A percentile compares a stretch with the other conserved stretches of the same genome.
Evolutionary conservation across 1,140 invertebrate genomes (phyloP).

Genomic region (Orius laevigatus): DNA sequence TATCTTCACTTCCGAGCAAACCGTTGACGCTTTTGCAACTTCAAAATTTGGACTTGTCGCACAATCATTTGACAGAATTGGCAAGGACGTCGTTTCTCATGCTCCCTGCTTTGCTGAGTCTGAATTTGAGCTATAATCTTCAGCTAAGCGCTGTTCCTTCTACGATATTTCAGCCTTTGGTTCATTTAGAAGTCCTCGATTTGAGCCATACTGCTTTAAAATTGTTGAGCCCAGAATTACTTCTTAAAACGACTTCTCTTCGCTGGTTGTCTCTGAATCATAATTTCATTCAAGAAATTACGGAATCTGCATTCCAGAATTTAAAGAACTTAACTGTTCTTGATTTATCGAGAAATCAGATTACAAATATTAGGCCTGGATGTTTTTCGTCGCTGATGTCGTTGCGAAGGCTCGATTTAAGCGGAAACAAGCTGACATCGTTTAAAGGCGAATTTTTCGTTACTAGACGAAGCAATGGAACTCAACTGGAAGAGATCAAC

Average conservation of each 20-base stretch:
- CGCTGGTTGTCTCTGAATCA: constrained; percentile 44
- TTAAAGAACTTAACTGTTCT: constrained; percentile 50
- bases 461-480: constrained; percentile 34
- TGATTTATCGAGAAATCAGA: constrained; percentile 57
- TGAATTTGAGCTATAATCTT: constrained; percentile 63
- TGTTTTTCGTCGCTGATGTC: constrained; percentile 51
- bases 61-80: constrained; percentile 56
- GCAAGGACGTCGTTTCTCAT: constrained; percentile 46
- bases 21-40: constrained; percentile 46
- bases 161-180: constrained; percentile 39
- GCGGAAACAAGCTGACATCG: constrained; percentile 49
- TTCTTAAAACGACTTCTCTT: constrained; percentile 46
- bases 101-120: constrained; percentile 46
- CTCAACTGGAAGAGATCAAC: constrained; percentile 52
- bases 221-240: constrained; percentile 47
- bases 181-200: constrained; percentile 46
- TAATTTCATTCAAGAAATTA: constrained; percentile 51
- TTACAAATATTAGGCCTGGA: constrained; percentile 52
- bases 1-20: constrained; percentile 44
- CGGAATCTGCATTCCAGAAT: constrained; percentile 52
- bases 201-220: constrained; percentile 54
- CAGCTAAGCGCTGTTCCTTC: constrained; percentile 42
- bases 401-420: constrained; percentile 45
- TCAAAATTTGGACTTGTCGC: constrained; percentile 55
- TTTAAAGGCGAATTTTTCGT: constrained; percentile 68